Conservation (phyloP, 2,888 invertebrate genomes). For the Parascotia fuliginaria region DNA sequence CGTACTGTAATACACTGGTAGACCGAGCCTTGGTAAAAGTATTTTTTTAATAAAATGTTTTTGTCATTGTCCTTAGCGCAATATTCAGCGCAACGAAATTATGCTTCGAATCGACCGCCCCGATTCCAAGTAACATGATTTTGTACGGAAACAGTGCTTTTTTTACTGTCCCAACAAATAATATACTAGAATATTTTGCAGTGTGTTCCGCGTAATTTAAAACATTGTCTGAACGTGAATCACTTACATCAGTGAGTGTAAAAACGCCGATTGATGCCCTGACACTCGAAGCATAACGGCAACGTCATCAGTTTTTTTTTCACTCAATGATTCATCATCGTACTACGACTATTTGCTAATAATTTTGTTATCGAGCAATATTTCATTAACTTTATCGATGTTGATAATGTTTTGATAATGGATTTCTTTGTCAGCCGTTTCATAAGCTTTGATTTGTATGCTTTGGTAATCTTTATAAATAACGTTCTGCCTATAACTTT, state of each 20-base stretch:
- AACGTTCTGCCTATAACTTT: not conserved
- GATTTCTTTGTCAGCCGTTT: not conserved
- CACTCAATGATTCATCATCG: slow-evolving; percentile 51
- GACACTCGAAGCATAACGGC: slow-evolving; percentile 42
- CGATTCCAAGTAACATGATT: not conserved
- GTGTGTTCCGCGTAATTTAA: slow-evolving; percentile 7
- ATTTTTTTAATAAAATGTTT: no score
- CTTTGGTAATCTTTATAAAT: not conserved
- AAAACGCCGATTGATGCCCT: slow-evolving; percentile 46
- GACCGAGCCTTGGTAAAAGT: no score
- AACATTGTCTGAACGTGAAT: slow-evolving; percentile 35
- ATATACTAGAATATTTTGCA: not conserved
- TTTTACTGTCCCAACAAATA: not conserved
- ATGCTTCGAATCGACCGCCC: no score
- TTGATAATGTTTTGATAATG: slow-evolving; percentile 3
- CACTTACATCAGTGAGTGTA: slow-evolving; percentile 44
- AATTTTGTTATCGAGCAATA: slow-evolving; percentile 44
- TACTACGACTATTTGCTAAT: slow-evolving; percentile 37
- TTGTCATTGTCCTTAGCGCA: no score
- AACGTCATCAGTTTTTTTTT: slow-evolving; percentile 43
- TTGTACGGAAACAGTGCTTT: not conserved
- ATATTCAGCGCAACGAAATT: no score
- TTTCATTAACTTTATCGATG: slow-evolving; percentile 33
- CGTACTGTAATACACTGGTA: no score
- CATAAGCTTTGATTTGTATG: not conserved